A percentile compares a stretch with the other conserved stretches of the same genome.
These are phyloP conservation scores for Nilaparvata lugens DNA, from an alignment of 1,140 invertebrate genomes.

Conservation along the genomic window DNA sequence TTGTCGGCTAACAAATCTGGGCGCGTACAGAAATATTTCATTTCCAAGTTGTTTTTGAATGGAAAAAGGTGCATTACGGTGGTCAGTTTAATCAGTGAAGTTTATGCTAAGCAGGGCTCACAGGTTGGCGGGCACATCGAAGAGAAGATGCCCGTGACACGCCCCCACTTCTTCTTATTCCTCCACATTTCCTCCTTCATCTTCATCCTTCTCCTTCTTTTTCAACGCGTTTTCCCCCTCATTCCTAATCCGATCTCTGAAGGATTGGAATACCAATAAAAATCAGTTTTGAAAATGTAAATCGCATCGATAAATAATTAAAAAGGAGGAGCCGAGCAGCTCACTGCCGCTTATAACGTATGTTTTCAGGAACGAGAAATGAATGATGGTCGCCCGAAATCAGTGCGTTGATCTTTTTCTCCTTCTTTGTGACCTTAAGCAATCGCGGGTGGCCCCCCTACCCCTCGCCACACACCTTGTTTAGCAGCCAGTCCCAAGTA, in stretches of 20 bases:
- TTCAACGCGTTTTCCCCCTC: neutral
- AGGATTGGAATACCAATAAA: slow-evolving; percentile 11
- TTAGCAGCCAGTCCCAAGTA: too few relatives aligned
- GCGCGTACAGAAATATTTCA: neutral
- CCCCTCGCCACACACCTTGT: neutral
- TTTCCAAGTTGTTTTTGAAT: neutral
- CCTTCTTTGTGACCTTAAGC: neutral
- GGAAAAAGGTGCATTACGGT: slow-evolving; percentile 4
- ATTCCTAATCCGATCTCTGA: neutral
- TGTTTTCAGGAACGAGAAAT: slow-evolving; percentile 20
- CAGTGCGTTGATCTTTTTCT: neutral
- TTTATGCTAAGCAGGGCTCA: neutral
- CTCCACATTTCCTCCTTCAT: too few relatives aligned
- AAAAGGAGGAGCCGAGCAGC: slow-evolving; percentile 17
- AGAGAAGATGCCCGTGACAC: neutral
- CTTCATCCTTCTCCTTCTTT: too few relatives aligned
- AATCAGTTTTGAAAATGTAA: slow-evolving; percentile 19
- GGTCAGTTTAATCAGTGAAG: neutral
- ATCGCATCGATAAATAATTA: slow-evolving; percentile 22
- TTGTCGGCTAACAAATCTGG: neutral
- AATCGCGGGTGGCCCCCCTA: neutral
- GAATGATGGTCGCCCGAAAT: slow-evolving; percentile 9
- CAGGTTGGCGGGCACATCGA: neutral
- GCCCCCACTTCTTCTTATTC: neutral
- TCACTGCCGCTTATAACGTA: slow-evolving; percentile 11